A percentile compares a stretch with the other conserved stretches of the same genome.
These are phyloP conservation scores for Empis stercorea DNA, from an alignment of 2,888 invertebrate species.

Conservation along the genomic window DNA sequence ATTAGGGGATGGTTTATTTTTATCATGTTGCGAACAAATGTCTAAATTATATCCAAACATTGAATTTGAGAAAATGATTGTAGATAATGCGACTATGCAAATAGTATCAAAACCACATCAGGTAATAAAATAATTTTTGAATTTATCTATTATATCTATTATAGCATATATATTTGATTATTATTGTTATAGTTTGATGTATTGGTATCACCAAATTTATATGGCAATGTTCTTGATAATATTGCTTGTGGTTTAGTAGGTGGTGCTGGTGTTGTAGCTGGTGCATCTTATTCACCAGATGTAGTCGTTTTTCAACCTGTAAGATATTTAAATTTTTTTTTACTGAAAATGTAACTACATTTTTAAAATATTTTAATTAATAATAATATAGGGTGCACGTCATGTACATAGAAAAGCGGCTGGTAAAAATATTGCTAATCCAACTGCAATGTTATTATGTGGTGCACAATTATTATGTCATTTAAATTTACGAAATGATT, in stretches of 20 bases:
- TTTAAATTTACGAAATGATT: constrained; percentile 71
- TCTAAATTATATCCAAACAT: constrained; percentile 75
- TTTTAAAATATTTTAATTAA: not conserved
- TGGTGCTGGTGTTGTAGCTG: constrained; percentile 89
- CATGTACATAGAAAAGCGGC: constrained; percentile 85
- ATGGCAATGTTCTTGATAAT: constrained; percentile 95
- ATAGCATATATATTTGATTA: not conserved
- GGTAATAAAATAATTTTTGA: constrained; percentile 8
- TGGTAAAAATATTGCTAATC: constrained; percentile 76
- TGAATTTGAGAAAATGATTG: constrained; percentile 89
- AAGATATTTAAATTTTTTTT: constrained; percentile 21
- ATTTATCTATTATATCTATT: not conserved
- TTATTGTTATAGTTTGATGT: constrained; percentile 82
- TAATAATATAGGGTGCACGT: constrained; percentile 73
- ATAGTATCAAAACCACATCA: constrained; percentile 87
- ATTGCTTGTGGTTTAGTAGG: constrained; percentile 90
- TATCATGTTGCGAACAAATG: constrained; percentile 75
- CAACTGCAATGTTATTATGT: constrained; percentile 90
- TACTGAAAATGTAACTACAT: too few species aligned
- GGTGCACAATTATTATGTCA: constrained; percentile 82
- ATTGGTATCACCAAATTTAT: constrained; percentile 93
- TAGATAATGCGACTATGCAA: constrained; percentile 98
- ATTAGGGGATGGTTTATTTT: constrained; percentile 87
- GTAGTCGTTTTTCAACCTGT: constrained; percentile 91
- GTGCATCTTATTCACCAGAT: constrained; percentile 77